phyloP scores from a whole-genome alignment of 2,113 vertebrate genomes.

The Nibea albiflora region DNA sequence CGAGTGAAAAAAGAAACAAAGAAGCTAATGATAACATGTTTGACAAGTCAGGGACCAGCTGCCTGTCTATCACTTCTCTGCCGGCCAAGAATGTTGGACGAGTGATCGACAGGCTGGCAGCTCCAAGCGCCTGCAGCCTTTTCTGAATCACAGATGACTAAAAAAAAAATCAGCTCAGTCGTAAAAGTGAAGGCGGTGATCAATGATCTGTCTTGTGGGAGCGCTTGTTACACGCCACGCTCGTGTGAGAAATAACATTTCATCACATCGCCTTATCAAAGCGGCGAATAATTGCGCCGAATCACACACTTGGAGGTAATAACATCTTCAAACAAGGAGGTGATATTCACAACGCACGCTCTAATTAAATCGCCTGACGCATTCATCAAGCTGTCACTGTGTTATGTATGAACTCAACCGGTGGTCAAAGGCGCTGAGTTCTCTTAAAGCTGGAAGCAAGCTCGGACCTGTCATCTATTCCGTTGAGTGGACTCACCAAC shows the following conservation, averaged over 20 bases:
- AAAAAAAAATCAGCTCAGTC: constrained; percentile 47
- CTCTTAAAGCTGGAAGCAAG: constrained; percentile 33
- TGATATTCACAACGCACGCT: constrained; percentile 41
- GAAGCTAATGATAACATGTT: constrained; percentile 47
- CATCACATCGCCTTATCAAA: constrained; percentile 52
- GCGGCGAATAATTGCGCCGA: constrained; percentile 31
- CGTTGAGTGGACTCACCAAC: constrained; percentile 3
- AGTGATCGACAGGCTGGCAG: constrained; percentile 66
- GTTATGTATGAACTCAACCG: constrained; percentile 29
- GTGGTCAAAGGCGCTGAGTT: constrained; percentile 10
- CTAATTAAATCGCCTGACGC: constrained; percentile 61
- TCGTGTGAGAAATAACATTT: constrained; percentile 48
- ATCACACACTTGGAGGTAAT: constrained; percentile 32
- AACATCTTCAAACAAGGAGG: constrained; percentile 37
- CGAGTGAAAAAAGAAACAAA: constrained; percentile 29
- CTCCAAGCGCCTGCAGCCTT: constrained; percentile 28
- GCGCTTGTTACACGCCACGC: constrained; percentile 9
- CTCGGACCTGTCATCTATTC: constrained; percentile 23
- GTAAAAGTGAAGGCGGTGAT: constrained; percentile 38
- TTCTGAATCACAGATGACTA: constrained; percentile 35
- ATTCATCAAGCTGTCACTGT: constrained; percentile 53
- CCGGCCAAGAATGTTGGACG: constrained; percentile 38
- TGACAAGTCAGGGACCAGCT: constrained; percentile 59
- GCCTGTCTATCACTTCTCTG: constrained; percentile 50
- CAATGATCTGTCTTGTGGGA: constrained; percentile 41